Evolutionary conservation across 2,113 vertebrate species (phyloP).

Genomic region (Theristicus caerulescens): DNA sequence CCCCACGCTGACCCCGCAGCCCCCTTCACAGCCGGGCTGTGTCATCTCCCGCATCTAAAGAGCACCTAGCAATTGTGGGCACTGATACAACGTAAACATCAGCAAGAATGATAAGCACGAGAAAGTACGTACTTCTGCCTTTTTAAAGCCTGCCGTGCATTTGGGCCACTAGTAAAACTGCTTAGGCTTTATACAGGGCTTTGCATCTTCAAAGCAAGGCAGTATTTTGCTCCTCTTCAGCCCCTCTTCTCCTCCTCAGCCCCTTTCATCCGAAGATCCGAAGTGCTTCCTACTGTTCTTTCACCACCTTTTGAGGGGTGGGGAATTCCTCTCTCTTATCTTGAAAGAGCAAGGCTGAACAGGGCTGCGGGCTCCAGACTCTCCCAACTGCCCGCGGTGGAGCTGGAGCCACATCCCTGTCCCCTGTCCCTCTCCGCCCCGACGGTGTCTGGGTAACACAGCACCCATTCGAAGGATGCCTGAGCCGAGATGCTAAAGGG

Average conservation of each 20-base stretch:
- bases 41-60: not conserved
- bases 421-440: not conserved
- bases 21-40: not conserved
- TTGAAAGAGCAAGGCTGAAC: accelerated
- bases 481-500: accelerated
- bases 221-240: not conserved
- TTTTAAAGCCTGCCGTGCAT: accelerated
- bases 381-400: accelerated
- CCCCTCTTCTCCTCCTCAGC: not conserved
- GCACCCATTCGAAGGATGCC: not conserved
- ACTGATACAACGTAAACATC: not conserved
- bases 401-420: not conserved
- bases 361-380: not conserved
- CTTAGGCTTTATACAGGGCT: not conserved
- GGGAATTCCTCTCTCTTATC: not conserved
- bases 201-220: not conserved
- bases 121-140: not conserved
- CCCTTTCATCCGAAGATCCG: not conserved
- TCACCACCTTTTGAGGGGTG: not conserved
- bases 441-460: accelerated
- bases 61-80: not conserved
- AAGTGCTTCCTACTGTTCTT: not conserved
- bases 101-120: not conserved
- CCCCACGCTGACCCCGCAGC: accelerated
- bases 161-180: not conserved